Percentiles rank a stretch among this genome's conserved stretches.
phyloP scores from a whole-genome alignment of 2,797 vertebrate species.

The Gymnothorax javanicus region DNA sequence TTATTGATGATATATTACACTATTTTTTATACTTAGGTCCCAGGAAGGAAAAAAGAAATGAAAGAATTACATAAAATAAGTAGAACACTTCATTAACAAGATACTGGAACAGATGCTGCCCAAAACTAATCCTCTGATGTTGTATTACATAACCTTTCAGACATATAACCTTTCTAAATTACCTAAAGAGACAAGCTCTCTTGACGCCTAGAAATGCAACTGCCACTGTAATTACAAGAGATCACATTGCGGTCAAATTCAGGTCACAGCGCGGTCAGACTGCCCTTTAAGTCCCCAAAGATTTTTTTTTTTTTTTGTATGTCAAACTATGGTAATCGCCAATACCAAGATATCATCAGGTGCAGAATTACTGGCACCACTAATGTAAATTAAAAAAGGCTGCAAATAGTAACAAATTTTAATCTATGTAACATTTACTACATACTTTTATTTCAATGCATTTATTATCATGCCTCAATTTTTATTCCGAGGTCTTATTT shows the following conservation, averaged over 20 bases:
- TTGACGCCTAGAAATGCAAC: not conserved
- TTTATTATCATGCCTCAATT: no score
- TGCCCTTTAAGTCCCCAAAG: not conserved
- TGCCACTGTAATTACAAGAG: not conserved
- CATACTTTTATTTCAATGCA: no score
- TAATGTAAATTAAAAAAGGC: no score
- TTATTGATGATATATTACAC: constrained; percentile 3
- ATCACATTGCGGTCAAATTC: not conserved
- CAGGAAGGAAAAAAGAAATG: constrained; percentile 51
- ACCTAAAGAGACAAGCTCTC: not conserved
- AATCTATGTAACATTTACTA: no score
- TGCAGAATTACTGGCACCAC: no score
- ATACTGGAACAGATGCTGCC: constrained; percentile 66
- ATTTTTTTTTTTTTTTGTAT: not conserved
- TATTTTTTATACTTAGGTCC: constrained; percentile 66
- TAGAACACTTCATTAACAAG: constrained; percentile 56
- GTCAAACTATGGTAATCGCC: not conserved
- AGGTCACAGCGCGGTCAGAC: not conserved
- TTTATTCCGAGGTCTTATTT: no score
- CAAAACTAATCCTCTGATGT: constrained; percentile 55
- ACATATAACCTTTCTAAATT: not conserved
- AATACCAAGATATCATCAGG: not conserved
- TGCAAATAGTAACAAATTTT: no score
- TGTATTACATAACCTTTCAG: not conserved
- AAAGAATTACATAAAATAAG: constrained; percentile 68